phyloP scores from a whole-genome alignment of 35 echinoderm and acorn worm genomes.

The Heliocidaris tuberculata region DNA sequence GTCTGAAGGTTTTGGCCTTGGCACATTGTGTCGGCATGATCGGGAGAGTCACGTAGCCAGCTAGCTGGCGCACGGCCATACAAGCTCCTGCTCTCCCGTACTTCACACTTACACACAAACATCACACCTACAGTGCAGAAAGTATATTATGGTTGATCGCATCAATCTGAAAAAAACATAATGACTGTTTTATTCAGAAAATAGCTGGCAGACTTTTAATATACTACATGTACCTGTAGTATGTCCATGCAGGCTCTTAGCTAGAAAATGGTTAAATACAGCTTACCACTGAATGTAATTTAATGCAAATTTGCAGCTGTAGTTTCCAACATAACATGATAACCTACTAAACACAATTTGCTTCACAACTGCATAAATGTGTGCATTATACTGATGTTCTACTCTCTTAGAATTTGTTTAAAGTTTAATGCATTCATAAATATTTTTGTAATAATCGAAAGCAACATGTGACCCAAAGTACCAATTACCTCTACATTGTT shows the following conservation, averaged over 20 bases:
- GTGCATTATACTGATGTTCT: neutral
- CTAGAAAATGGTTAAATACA: neutral
- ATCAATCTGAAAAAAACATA: neutral
- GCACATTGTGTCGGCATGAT: conserved; percentile 10
- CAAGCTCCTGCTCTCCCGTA: neutral
- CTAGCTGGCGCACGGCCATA: neutral
- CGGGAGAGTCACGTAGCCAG: conserved; percentile 12
- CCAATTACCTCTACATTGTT: no score
- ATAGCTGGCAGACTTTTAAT: neutral
- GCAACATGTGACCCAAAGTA: no score
- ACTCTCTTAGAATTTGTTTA: neutral
- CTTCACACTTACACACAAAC: neutral
- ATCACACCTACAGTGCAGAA: neutral
- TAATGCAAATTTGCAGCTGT: neutral
- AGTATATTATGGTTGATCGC: neutral
- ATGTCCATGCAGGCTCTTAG: no score
- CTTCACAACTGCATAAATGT: neutral
- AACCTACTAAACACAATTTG: no score
- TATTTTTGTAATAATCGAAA: no score
- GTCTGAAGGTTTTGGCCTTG: conserved; percentile 26
- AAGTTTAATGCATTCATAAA: no score
- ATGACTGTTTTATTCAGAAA: neutral
- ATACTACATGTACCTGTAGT: no score
- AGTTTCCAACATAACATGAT: neutral
- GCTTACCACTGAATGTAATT: no score